Percentiles rank a stretch among this genome's conserved stretches.
These are phyloP conservation scores for Centropus unirufus DNA, from an alignment of 2,113 vertebrate species.

Conservation along the genomic window DNA sequence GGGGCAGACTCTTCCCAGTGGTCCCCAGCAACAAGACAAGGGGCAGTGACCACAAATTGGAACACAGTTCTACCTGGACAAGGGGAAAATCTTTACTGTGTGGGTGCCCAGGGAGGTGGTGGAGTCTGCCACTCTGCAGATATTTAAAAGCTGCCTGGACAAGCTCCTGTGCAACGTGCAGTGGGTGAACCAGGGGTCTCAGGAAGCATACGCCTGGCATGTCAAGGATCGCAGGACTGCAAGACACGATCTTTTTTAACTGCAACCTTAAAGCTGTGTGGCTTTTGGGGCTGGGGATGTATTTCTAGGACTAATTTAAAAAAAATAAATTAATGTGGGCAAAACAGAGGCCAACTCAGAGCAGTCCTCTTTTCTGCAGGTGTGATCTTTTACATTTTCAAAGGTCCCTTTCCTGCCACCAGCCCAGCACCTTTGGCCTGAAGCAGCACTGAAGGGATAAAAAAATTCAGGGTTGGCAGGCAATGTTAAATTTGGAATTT, in stretches of 20 bases:
- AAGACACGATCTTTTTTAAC: not conserved
- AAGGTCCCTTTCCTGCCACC: not conserved
- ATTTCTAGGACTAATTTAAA: not conserved
- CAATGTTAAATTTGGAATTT: not conserved
- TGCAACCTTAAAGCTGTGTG: not conserved
- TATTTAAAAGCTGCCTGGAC: too few species aligned
- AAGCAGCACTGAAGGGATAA: not conserved
- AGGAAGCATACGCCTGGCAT: too few species aligned
- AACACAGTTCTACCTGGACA: too few species aligned
- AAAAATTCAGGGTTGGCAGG: not conserved
- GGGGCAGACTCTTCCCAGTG: too few species aligned
- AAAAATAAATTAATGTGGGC: not conserved
- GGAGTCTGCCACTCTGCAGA: too few species aligned
- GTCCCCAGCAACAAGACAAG: too few species aligned
- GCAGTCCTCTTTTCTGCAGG: not conserved
- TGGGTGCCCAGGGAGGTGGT: too few species aligned
- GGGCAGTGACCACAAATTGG: too few species aligned
- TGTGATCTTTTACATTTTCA: accelerated
- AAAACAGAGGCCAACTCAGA: not conserved
- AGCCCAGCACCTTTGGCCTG: not conserved
- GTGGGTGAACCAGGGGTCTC: too few species aligned
- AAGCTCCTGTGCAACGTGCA: too few species aligned
- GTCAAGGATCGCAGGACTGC: accelerated
- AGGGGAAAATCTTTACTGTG: too few species aligned
- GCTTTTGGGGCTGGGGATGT: not conserved